phyloP scores from a whole-genome alignment of 2,797 vertebrate species.

The Coregonus ussuriensis region DNA sequence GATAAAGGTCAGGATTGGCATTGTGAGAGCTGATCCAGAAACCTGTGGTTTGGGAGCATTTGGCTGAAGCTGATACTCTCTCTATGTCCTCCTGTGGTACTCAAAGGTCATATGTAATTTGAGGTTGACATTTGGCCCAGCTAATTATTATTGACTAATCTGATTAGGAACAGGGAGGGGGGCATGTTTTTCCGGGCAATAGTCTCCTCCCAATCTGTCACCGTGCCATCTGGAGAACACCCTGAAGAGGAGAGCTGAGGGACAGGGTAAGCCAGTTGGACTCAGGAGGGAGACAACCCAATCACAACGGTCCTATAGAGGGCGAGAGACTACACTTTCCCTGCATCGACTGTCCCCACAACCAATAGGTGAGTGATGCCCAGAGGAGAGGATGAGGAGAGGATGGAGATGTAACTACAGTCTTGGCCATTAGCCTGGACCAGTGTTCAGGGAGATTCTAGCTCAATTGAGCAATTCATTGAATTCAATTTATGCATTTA shows the following conservation, averaged over 20 bases:
- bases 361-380: neutral
- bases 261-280: neutral
- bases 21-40: neutral
- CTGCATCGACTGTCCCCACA: neutral
- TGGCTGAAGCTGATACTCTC: neutral
- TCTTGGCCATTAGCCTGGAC: neutral
- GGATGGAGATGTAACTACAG: neutral
- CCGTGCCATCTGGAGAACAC: neutral
- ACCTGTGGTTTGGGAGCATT: neutral
- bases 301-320: neutral
- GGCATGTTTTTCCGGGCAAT: neutral
- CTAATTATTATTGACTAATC: neutral
- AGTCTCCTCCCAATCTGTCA: neutral
- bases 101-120: neutral
- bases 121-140: neutral
- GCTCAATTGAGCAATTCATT: neutral
- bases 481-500: neutral
- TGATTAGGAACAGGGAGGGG: neutral
- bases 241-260: neutral
- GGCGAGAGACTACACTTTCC: neutral
- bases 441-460: neutral
- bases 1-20: neutral
- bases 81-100: neutral
- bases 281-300: neutral
- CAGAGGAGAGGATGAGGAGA: neutral